Evolutionary conservation across 2,888 invertebrate genomes (phyloP).

Genomic region (Synergus laeviventris): DNA sequence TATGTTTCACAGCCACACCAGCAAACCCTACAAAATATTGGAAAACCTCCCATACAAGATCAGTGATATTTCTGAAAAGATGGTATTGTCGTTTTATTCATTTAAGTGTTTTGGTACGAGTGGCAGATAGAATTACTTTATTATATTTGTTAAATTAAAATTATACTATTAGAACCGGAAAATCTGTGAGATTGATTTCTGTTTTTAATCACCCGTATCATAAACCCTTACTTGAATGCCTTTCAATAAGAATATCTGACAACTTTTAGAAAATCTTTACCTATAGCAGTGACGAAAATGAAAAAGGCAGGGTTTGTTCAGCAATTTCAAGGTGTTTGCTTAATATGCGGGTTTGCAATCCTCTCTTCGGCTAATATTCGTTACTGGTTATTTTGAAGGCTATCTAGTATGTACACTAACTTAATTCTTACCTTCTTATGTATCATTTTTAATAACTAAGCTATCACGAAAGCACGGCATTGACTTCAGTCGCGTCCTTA

Average conservation of each 20-base stretch:
- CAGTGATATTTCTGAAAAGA: slow-evolving; percentile 6
- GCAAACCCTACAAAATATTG: slow-evolving; percentile 43
- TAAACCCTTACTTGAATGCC: background rate
- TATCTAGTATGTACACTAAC: slow-evolving; percentile 38
- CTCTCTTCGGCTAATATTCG: slow-evolving; percentile 18
- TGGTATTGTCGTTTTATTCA: slow-evolving; percentile 37
- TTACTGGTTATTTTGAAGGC: slow-evolving; percentile 33
- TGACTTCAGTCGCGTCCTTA: slow-evolving; percentile 63
- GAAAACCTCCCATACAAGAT: background rate
- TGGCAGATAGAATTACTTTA: no score
- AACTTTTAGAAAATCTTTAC: slow-evolving; percentile 46
- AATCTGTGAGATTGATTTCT: no score
- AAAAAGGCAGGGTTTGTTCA: slow-evolving; percentile 28
- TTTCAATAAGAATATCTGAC: slow-evolving; percentile 32
- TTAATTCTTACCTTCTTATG: slow-evolving; percentile 33
- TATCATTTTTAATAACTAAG: slow-evolving; percentile 54
- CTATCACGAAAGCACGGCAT: slow-evolving; percentile 71
- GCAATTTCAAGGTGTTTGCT: slow-evolving; percentile 31
- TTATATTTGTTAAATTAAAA: no score
- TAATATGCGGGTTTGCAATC: slow-evolving; percentile 35
- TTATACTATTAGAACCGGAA: no score
- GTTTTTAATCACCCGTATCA: no score
- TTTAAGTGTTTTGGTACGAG: background rate
- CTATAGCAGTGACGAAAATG: background rate
- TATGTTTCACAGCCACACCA: slow-evolving; percentile 55